A percentile compares a stretch with the other conserved stretches of the same genome.
phyloP scores from a whole-genome alignment of 2,797 vertebrate genomes.

The Tokudaia muenninki region DNA sequence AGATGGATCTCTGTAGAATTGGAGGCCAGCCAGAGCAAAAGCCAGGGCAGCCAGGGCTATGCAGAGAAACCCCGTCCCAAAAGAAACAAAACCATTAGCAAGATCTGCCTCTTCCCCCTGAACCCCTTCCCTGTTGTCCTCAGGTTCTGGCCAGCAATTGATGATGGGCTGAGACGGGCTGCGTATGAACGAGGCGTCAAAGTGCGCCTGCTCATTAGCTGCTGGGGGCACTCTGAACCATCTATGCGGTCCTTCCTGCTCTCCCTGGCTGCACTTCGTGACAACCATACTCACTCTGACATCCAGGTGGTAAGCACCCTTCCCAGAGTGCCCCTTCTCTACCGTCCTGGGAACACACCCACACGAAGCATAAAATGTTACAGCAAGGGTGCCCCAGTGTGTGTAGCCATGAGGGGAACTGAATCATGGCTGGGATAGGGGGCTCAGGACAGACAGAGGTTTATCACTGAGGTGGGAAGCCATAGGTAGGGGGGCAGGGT shows the following conservation, averaged over 20 bases:
- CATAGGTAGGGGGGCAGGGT: background rate
- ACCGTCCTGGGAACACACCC: background rate
- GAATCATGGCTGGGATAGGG: background rate
- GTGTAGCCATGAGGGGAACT: fast-evolving
- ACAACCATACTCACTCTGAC: slow-evolving; percentile 87
- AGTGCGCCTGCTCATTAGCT: slow-evolving; percentile 92
- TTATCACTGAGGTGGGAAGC: background rate
- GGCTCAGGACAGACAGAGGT: background rate
- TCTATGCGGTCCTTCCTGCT: slow-evolving; percentile 93
- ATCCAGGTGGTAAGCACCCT: slow-evolving; percentile 92
- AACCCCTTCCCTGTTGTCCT: fast-evolving
- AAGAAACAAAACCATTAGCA: background rate
- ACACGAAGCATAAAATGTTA: background rate
- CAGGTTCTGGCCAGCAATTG: slow-evolving; percentile 95
- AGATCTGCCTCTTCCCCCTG: background rate
- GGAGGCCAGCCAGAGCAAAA: background rate
- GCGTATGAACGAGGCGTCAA: slow-evolving; percentile 89
- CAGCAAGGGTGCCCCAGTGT: background rate
- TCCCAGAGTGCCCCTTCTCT: too few relatives aligned
- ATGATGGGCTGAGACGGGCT: slow-evolving; percentile 89
- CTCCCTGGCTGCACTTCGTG: slow-evolving; percentile 91
- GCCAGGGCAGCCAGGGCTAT: background rate
- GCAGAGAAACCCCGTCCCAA: background rate
- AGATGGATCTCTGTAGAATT: background rate
- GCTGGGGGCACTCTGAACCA: slow-evolving; percentile 90